Evolutionary conservation across 2,888 invertebrate species (phyloP).

Genomic region (Polylopha cassiicola): DNA sequence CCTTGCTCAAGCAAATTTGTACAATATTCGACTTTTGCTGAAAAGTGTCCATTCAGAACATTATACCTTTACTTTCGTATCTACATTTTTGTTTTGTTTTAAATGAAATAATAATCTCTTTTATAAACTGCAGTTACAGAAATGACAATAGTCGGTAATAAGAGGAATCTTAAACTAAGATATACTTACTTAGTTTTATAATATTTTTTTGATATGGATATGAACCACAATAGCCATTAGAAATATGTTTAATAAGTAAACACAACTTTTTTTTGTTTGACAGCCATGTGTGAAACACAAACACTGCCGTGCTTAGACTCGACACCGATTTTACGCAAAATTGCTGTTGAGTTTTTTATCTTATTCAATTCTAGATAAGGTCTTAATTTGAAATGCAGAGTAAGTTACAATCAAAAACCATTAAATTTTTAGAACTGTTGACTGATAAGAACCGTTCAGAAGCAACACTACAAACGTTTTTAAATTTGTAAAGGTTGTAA

Average conservation of each 20-base stretch:
- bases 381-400: background rate
- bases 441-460: constrained; percentile 20
- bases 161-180: no score
- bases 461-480: constrained; percentile 6
- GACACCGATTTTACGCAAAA: constrained; percentile 5
- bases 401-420: constrained; percentile 20
- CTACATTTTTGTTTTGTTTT: no score
- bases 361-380: background rate
- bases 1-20: no score
- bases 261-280: constrained; percentile 12
- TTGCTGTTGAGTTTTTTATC: constrained; percentile 2
- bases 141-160: no score
- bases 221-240: no score
- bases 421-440: constrained; percentile 15
- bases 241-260: no score
- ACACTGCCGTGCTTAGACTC: constrained; percentile 13
- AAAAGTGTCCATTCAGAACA: no score
- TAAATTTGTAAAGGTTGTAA: no score
- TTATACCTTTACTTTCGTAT: no score
- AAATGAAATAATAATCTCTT: no score
- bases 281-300: constrained; percentile 21
- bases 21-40: no score
- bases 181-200: background rate
- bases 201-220: background rate
- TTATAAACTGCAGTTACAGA: no score